Evolutionary conservation across 2,113 vertebrate species (phyloP).

Genomic region (Atherinomorus stipes): DNA sequence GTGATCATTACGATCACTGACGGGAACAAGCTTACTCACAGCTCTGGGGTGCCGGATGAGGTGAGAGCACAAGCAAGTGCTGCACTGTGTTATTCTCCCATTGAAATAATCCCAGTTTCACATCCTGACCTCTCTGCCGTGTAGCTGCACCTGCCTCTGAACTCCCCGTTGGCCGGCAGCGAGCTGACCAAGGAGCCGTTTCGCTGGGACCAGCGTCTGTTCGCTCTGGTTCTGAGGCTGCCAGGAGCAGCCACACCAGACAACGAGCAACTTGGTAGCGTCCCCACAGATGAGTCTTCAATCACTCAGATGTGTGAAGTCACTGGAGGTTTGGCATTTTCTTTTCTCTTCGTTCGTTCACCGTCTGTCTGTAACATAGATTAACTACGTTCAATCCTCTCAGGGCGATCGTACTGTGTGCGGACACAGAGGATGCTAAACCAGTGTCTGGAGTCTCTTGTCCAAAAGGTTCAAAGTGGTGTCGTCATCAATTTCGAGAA

Average conservation of each 20-base stretch:
- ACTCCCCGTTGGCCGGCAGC: conserved; percentile 97
- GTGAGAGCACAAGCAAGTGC: conserved; percentile 80
- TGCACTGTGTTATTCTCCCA: not conserved
- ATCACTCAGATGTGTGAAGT: conserved; percentile 99
- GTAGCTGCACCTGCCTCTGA: conserved; percentile 80
- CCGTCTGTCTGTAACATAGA: accelerated
- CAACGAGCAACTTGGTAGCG: conserved; percentile 94
- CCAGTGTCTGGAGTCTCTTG: conserved; percentile 97
- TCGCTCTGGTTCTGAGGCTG: conserved; percentile 94
- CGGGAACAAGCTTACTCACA: conserved; percentile 96
- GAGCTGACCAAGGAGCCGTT: conserved; percentile 99
- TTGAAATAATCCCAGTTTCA: not conserved
- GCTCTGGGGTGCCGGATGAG: conserved; percentile 94
- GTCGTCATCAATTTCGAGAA: conserved; percentile 99
- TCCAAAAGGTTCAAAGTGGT: conserved; percentile 97
- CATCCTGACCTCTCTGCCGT: not conserved
- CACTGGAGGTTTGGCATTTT: conserved; percentile 89
- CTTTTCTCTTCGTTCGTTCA: not conserved
- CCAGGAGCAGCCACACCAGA: conserved; percentile 92
- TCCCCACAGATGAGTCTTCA: conserved; percentile 95
- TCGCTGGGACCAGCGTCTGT: conserved; percentile 98
- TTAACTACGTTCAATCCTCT: not conserved
- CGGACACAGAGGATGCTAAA: conserved; percentile 96
- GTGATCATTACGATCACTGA: conserved; percentile 99
- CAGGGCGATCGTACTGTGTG: conserved; percentile 96